These are phyloP conservation scores for Silurus aristotelis DNA, from an alignment of 2,797 vertebrate genomes.

Conservation along the genomic window DNA sequence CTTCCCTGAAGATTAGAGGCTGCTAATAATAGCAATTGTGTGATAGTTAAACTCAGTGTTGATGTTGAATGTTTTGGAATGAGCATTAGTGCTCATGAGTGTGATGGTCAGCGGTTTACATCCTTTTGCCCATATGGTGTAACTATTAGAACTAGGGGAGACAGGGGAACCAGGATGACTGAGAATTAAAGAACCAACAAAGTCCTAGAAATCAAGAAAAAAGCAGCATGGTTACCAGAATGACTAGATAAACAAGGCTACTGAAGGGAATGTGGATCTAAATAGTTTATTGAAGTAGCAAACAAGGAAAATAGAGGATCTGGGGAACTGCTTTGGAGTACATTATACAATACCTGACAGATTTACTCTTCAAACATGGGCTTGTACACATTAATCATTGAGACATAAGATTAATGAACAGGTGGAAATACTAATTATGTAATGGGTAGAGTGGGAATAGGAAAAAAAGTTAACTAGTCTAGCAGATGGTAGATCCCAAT, in stretches of 20 bases:
- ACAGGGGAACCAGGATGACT: not conserved
- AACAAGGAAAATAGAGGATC: not conserved
- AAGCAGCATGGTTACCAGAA: no score
- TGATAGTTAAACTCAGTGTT: not conserved
- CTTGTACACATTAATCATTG: not conserved
- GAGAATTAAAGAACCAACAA: not conserved
- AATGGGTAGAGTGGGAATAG: not conserved
- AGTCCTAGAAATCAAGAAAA: not conserved
- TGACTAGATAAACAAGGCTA: not conserved
- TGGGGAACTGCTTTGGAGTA: not conserved
- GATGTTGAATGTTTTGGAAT: not conserved
- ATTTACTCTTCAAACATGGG: not conserved
- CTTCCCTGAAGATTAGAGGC: not conserved
- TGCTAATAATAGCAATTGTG: not conserved
- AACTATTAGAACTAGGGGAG: not conserved
- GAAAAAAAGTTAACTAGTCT: not conserved
- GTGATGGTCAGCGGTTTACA: not conserved
- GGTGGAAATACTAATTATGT: not conserved
- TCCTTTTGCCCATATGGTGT: not conserved
- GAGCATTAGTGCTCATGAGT: not conserved
- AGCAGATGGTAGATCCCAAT: constrained; percentile 7
- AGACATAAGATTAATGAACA: not conserved
- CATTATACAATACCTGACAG: not conserved
- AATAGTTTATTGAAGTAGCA: not conserved
- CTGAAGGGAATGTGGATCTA: not conserved